Conservation (phyloP, 2,888 invertebrate species). For the Ganaspis brasiliensis region DNA sequence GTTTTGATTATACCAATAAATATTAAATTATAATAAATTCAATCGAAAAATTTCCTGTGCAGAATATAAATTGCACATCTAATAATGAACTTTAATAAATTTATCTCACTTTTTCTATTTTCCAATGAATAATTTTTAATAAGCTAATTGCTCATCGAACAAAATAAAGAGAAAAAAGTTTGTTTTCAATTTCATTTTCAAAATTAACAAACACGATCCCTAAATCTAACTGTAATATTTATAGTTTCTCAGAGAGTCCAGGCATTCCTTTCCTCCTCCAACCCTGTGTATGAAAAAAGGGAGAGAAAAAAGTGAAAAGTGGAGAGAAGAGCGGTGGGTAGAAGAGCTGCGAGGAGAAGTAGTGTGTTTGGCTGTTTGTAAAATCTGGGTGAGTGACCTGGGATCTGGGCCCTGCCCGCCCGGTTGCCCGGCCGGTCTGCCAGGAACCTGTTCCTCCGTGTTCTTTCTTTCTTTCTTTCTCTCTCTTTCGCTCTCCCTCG, state of each 20-base stretch:
- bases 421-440: constrained; percentile 68
- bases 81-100: too few species aligned
- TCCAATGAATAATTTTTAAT: not conserved
- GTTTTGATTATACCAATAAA: too few species aligned
- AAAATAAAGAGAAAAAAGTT: constrained; percentile 9
- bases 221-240: constrained; percentile 39
- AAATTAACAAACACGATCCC: constrained; percentile 23
- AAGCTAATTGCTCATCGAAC: not conserved
- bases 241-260: constrained; percentile 14
- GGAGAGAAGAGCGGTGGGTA: constrained; percentile 44
- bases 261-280: constrained; percentile 35
- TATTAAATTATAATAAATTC: too few species aligned
- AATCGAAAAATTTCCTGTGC: too few species aligned
- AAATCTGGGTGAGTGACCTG: constrained; percentile 79
- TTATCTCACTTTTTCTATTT: too few species aligned
- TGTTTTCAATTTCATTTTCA: constrained; percentile 2
- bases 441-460: constrained; percentile 75
- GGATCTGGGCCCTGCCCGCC: constrained; percentile 73
- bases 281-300: constrained; percentile 25
- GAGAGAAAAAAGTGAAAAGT: constrained; percentile 46
- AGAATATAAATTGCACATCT: too few species aligned
- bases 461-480: constrained; percentile 56
- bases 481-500: constrained; percentile 32
- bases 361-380: constrained; percentile 75
- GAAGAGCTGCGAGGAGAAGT: constrained; percentile 60